phyloP scores from a whole-genome alignment of 2,113 vertebrate genomes.

The Psophia crepitans region DNA sequence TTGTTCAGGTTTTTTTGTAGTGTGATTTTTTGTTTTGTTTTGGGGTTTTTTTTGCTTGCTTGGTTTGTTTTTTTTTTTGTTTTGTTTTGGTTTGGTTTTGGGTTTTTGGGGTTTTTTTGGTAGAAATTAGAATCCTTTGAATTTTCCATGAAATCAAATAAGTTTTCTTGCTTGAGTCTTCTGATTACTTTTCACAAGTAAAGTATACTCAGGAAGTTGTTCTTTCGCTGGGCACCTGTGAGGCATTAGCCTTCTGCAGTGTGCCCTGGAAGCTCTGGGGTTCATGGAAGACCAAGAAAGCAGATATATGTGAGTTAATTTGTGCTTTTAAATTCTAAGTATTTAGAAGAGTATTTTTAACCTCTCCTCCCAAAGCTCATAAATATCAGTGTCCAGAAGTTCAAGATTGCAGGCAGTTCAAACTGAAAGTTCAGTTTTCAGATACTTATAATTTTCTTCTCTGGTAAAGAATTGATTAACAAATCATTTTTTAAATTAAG shows the following conservation, averaged over 20 bases:
- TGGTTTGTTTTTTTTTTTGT: not conserved
- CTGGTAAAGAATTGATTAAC: not conserved
- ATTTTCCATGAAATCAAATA: not conserved
- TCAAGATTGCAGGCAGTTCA: not conserved
- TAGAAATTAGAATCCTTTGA: not conserved
- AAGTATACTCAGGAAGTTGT: not conserved
- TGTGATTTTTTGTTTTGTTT: too few species aligned
- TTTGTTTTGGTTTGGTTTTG: too few species aligned
- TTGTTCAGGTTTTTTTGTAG: too few species aligned
- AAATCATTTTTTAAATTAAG: not conserved
- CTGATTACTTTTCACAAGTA: not conserved
- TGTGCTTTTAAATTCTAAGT: not conserved
- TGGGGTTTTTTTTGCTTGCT: too few species aligned
- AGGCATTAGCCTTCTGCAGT: not conserved
- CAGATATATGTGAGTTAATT: not conserved
- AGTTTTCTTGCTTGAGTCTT: not conserved
- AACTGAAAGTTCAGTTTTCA: not conserved
- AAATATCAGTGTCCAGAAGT: not conserved
- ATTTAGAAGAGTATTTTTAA: not conserved
- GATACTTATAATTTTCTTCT: not conserved
- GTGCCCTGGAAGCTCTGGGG: not conserved
- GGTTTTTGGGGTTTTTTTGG: too few species aligned
- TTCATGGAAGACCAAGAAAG: not conserved
- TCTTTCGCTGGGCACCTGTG: not conserved
- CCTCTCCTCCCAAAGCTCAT: not conserved